Evolutionary conservation across 2,797 vertebrate genomes (phyloP), one percentile per base, ranked within the genome.

Genomic region (Podargus strigoides): DNA sequence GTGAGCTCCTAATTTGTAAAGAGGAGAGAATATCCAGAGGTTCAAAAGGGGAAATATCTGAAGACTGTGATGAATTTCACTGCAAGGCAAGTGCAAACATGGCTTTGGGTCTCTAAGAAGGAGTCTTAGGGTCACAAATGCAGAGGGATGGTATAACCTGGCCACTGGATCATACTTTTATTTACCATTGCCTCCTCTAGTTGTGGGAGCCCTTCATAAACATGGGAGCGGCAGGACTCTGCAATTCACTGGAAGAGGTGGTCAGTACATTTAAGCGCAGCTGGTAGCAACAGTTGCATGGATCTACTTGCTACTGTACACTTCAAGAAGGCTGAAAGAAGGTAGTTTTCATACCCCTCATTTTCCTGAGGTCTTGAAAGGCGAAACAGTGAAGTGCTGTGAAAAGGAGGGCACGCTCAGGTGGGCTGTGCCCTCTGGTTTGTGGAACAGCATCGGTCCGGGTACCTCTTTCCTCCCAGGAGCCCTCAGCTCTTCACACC

Each of bases 171-270:
- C 49, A 20, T 44, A 50, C 18, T 72, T 82, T 64, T 23, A 16
- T 73, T 85, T 70, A 67, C 41, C 16, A 9, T 32, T 77, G 46
- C 30, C 26, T 36, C 39, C 60, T 77, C 14, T 42, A 18, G 20
- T 46, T 80, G 41, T 6, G 2, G 53, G 63, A 80, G 27, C 27
- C 27, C 26, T 84, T 36, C 24, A 53, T 8, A 62, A 74, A 81
- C 0, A 1, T 3, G 27, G 8, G 27, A 86, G 47, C 2, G 1
- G 15, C 23, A 47, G 39, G 59, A 55, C 18, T 26, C 24, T 12
- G 10, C 0, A 1, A 28, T 63, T 76, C 72, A 49, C 28, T 37
- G 19, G 14, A 46, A 34, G 53, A 83, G 70, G 46, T 3, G 14
- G 28, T 74, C 56, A 26, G 41, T 41, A 9, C 28, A 4, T 17